Conservation (phyloP, 2,888 invertebrate genomes). For the Laothoe populi region DNA sequence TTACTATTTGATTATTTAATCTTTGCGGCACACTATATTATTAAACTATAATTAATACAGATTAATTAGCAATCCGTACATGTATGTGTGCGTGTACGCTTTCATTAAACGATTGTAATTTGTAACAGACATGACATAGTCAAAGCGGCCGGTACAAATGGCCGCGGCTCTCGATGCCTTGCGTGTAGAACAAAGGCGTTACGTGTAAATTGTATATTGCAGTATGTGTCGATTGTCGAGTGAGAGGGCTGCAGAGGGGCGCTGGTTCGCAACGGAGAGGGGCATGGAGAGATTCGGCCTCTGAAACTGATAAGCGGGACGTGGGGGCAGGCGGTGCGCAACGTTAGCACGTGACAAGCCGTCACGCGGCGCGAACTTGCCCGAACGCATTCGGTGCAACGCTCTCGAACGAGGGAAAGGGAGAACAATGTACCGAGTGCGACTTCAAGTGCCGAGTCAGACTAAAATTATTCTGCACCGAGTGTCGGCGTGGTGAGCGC, state of each 20-base stretch:
- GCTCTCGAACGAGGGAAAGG: conserved; percentile 38
- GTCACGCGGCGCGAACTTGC: conserved; percentile 58
- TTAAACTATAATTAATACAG: neutral
- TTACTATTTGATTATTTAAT: conserved; percentile 9
- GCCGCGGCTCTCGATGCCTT: conserved; percentile 22
- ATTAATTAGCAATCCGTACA: neutral
- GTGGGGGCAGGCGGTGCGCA: conserved; percentile 32
- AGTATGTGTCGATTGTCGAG: conserved; percentile 31
- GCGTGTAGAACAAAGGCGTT: conserved; percentile 46
- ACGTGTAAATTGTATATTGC: conserved; percentile 45
- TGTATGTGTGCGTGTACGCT: neutral
- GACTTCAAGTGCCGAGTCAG: conserved; percentile 11
- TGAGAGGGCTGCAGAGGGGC: conserved; percentile 45
- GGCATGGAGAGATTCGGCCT: conserved; percentile 46
- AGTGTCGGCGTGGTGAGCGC: conserved; percentile 22
- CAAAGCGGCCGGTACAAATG: neutral
- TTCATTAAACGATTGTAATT: conserved; percentile 2
- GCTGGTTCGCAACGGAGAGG: conserved; percentile 37
- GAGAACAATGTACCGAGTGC: conserved; percentile 29
- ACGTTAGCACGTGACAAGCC: conserved; percentile 59
- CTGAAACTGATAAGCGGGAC: conserved; percentile 52
- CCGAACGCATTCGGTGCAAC: conserved; percentile 54
- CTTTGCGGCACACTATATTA: neutral
- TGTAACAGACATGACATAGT: neutral
- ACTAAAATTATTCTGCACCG: no score